These are phyloP conservation scores for Patella depressa DNA, from an alignment of 2,888 invertebrate species.

Conservation along the genomic window DNA sequence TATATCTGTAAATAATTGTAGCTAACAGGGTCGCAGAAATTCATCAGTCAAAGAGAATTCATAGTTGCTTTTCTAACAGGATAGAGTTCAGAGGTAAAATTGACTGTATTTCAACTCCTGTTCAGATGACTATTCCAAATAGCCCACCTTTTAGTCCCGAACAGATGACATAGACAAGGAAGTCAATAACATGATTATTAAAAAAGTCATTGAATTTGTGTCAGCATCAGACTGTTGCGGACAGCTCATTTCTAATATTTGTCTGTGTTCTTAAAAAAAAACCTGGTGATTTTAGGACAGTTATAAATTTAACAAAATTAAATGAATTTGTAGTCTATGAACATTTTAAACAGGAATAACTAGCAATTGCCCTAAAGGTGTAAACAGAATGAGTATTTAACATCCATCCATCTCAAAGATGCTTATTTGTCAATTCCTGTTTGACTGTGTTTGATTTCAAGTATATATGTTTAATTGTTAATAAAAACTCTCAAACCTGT, in stretches of 20 bases:
- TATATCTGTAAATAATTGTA: neutral
- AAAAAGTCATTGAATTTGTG: neutral
- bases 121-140: neutral
- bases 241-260: neutral
- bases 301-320: neutral
- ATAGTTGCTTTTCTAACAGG: neutral
- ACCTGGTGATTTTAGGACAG: neutral
- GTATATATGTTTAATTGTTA: neutral
- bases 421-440: neutral
- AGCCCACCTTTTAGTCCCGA: neutral
- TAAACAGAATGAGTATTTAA: neutral
- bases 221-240: neutral
- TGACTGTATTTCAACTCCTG: neutral
- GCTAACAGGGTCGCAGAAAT: neutral
- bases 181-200: too few relatives aligned
- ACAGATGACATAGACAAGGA: neutral
- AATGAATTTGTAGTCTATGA: neutral
- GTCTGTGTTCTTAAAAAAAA: neutral
- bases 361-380: neutral
- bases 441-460: too few relatives aligned
- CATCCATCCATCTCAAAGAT: neutral
- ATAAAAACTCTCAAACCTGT: constrained; percentile 5
- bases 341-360: neutral
- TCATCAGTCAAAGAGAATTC: neutral
- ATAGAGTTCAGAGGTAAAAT: neutral